Evolutionary conservation across 1,140 invertebrate species (phyloP), one percentile per base, ranked within the genome.

Genomic region (Semibalanus balanoides): DNA sequence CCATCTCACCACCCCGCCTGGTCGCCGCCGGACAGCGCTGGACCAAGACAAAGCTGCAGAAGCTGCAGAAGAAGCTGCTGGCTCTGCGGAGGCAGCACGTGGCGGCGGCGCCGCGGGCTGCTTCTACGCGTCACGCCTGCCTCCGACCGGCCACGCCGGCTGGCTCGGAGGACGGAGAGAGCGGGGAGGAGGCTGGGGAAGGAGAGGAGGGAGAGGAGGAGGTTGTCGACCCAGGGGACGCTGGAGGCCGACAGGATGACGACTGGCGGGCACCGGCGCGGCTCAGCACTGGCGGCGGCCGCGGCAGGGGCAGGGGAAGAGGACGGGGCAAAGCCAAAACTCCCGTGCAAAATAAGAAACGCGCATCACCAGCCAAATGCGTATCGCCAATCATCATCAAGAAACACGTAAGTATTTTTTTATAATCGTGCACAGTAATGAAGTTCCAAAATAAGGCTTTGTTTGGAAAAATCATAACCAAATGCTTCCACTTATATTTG

Each of bases 1-100:
- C 74, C 35, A 25, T 1, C 30, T 43, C 40, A 0, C 74, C 74
- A 25, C 29, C 29, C 9, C 74, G 74, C 40, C 40, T 43, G 40
- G 74, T 75, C 9, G 40, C 29, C 29, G 30, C 74, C 30, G 30
- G 40, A 14, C 73, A 31, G 29, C 30, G 72, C 30, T 75, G 74
- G 72, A 43, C 29, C 40, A 75, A 74, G 73, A 25, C 31, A 5
- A 40, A 74, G 29, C 30, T 31, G 30, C 30, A 17, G 9, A 14
- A 31, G 72, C 40, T 75, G 40, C 74, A 22, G 35, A 11, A 14
- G 74, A 14, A 22, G 17, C 40, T 75, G 30, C 14, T 19, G 14
- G 29, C 9, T 1, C 74, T 43, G 30, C 51, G 51, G 22, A 14
- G 22, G 51, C 51, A 25, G 51, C 51, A 64, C 51, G 22, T 40